Percentiles rank a stretch among this genome's conserved stretches.
phyloP scores from a whole-genome alignment of 1,140 invertebrate genomes.

The Drosophila teissieri region DNA sequence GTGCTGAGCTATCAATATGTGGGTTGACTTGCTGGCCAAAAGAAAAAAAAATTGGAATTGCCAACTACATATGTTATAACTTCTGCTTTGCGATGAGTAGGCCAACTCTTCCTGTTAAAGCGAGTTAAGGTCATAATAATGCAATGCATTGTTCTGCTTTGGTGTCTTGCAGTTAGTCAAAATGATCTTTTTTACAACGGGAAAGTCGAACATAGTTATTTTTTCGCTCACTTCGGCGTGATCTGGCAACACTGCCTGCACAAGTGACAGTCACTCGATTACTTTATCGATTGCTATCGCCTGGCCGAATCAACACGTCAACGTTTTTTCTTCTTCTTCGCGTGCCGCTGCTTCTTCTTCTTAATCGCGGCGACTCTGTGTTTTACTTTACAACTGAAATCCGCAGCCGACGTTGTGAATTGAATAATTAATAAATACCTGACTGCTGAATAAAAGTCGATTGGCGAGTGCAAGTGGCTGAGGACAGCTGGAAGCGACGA shows the following conservation, averaged over 20 bases:
- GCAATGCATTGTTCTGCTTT: too few species aligned
- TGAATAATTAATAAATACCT: conserved; percentile 18
- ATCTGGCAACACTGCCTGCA: background rate
- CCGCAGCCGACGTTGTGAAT: conserved; percentile 7
- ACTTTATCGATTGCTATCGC: background rate
- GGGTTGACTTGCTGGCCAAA: conserved; percentile 3
- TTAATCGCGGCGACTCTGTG: conserved; percentile 17
- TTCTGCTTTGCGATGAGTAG: background rate
- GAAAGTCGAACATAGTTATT: too few species aligned
- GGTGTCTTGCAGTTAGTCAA: too few species aligned
- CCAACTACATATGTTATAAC: conserved; percentile 6
- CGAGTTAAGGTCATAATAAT: background rate
- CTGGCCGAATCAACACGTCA: conserved; percentile 69
- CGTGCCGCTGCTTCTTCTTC: conserved; percentile 9
- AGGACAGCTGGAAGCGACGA: conserved; percentile 25
- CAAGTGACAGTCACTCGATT: background rate
- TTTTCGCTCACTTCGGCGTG: background rate
- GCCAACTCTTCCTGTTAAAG: background rate
- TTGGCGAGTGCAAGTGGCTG: conserved; percentile 3
- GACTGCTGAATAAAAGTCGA: conserved; percentile 5
- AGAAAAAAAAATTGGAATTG: background rate
- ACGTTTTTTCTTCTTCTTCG: conserved; percentile 22
- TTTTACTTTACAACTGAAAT: background rate
- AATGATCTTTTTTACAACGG: too few species aligned
- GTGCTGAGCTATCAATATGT: conserved; percentile 37